Evolutionary conservation across 2,888 invertebrate species (phyloP), one percentile per base, ranked within the genome.

Genomic region (Adineta ricciae): DNA sequence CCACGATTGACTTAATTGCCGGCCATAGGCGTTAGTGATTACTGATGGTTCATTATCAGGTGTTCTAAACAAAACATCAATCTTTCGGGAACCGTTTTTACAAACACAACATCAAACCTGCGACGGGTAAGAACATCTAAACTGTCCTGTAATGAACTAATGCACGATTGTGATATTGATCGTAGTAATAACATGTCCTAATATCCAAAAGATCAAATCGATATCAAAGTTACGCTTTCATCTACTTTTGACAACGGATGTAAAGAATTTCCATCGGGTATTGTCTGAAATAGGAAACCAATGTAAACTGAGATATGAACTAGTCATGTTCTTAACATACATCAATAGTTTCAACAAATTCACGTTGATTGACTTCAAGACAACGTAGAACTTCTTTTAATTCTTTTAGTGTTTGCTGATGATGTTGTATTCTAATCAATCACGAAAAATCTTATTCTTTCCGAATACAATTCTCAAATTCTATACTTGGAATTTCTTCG

Each of bases 301-400:
- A 8, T 2, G 0, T 41, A n/a, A 78, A 41, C 14, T 36, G 9
- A 0, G 41, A 41, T 0, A 24, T 14, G 41, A 36, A 27, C 7
- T 32, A 16, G 5, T 8, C 24, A 64, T 4, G 32, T 19, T 14
- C 4, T 8, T 16, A 32, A 32, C 4, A 64, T 24, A 78, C 78
- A 78, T 41, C 21, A 78, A 78, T 78, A 19, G 78, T 78, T 78
- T 78, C 78, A 78, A 78, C 78, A 41, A 78, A 78, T 78, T 78
- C 38, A 24, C 41, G 78, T 78, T 78, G 78, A 78, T n/a, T 78
- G 24, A 41, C 41, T n/a, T n/a, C 78, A 41, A 41, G n/a, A 78
- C 38, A 78, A n/a, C 41, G 38, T 24, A 78, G 38, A 36, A 78
- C 78, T 78, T 78, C 78, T 78, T 38, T 78, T 14, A 78, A n/a